Conservation (phyloP, 2,113 vertebrate species). For the Megalops atlanticus region DNA sequence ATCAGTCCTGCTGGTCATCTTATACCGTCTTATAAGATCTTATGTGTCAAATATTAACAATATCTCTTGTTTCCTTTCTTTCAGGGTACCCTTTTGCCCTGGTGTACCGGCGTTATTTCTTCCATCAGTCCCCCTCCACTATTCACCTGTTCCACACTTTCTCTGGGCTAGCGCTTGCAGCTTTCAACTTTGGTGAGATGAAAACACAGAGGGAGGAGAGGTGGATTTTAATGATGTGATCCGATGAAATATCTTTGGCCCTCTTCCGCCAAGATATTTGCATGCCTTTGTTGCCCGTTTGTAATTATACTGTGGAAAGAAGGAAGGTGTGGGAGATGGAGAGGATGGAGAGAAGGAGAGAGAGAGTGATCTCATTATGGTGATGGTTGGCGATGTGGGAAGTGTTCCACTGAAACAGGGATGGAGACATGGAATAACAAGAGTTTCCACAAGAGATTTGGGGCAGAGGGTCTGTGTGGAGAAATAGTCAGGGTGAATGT, state of each 20-base stretch:
- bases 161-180: conserved; percentile 87
- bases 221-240: neutral
- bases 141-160: conserved; percentile 86
- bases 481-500: conserved; percentile 6
- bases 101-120: conserved; percentile 85
- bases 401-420: neutral
- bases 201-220: neutral
- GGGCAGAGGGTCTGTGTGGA: conserved; percentile 23
- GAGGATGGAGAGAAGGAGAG: neutral
- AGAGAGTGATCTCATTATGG: neutral
- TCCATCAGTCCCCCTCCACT: conserved; percentile 83
- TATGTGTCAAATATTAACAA: neutral
- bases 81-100: conserved; percentile 91
- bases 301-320: neutral
- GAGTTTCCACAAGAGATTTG: conserved; percentile 33
- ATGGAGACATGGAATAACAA: neutral
- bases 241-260: neutral
- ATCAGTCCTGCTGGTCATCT: neutral
- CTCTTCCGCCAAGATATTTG: neutral
- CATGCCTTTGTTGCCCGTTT: neutral
- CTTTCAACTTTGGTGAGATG: conserved; percentile 95
- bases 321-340: neutral
- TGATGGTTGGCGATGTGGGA: neutral
- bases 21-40: neutral
- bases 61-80: conserved; percentile 36